phyloP scores from a whole-genome alignment of 1,140 invertebrate genomes.

The Euura lappo region DNA sequence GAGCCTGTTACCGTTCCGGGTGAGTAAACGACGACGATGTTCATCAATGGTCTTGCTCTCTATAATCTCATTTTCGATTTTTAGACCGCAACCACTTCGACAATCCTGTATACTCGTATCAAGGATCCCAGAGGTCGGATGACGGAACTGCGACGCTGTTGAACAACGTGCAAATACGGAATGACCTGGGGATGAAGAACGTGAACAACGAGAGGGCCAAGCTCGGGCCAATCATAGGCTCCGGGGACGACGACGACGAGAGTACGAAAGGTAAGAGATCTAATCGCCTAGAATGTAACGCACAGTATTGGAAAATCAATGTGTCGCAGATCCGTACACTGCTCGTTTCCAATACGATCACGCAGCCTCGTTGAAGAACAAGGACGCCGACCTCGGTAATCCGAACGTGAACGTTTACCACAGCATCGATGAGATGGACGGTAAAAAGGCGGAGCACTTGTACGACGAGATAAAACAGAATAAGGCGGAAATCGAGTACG shows the following conservation, averaged over 20 bases:
- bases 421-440: constrained; percentile 74
- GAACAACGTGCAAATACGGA: constrained; percentile 67
- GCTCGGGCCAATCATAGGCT: constrained; percentile 30
- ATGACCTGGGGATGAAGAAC: constrained; percentile 70
- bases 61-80: constrained; percentile 22
- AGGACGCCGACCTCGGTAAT: constrained; percentile 82
- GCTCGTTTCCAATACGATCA: constrained; percentile 63
- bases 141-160: constrained; percentile 65
- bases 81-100: constrained; percentile 89
- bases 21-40: constrained; percentile 35
- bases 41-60: no score
- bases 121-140: constrained; percentile 64
- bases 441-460: constrained; percentile 79
- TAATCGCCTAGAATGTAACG: no score
- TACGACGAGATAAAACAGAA: constrained; percentile 93
- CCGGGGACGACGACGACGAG: constrained; percentile 53
- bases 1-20: constrained; percentile 71
- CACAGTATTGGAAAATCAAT: no score
- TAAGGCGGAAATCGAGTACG: constrained; percentile 79
- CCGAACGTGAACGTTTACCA: constrained; percentile 83
- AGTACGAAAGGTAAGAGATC: constrained; percentile 53
- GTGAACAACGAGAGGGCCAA: constrained; percentile 49
- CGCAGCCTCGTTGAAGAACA: constrained; percentile 73
- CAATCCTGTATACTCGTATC: constrained; percentile 88
- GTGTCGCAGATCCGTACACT: no score